These are phyloP conservation scores for Drosophila watanabei DNA, from an alignment of 1,140 invertebrate species.

Conservation along the genomic window DNA sequence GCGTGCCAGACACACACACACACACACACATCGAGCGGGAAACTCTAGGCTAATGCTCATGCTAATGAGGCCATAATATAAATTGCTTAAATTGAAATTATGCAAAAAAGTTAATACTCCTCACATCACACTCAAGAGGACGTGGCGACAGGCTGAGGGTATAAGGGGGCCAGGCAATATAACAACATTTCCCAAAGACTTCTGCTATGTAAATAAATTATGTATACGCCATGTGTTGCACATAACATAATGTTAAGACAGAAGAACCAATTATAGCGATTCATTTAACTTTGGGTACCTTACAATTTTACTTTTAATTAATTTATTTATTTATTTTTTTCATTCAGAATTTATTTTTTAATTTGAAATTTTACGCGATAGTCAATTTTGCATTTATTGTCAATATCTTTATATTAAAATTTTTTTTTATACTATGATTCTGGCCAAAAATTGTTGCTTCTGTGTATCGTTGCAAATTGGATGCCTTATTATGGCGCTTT, in stretches of 20 bases:
- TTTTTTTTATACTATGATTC: slow-evolving; percentile 1
- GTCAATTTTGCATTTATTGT: slow-evolving; percentile 14
- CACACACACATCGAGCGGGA: slow-evolving; percentile 6
- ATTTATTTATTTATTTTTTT: background rate
- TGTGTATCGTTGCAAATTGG: slow-evolving; percentile 32
- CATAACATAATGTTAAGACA: background rate
- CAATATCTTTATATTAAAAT: background rate
- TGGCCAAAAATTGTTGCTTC: slow-evolving; percentile 25
- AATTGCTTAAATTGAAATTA: slow-evolving; percentile 81
- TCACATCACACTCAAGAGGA: slow-evolving; percentile 17
- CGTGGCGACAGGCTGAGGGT: slow-evolving; percentile 12
- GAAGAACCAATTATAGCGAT: background rate
- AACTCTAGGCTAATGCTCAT: slow-evolving; percentile 67
- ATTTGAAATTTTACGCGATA: background rate
- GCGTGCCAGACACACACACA: slow-evolving; percentile 41
- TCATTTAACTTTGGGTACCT: background rate
- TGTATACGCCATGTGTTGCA: slow-evolving; percentile 28
- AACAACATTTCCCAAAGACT: slow-evolving; percentile 30
- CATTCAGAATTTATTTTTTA: too few relatives aligned
- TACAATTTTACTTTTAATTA: background rate
- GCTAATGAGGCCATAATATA: slow-evolving; percentile 80
- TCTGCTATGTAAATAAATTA: slow-evolving; percentile 43
- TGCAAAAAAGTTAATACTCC: slow-evolving; percentile 69
- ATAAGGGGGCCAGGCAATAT: slow-evolving; percentile 43
- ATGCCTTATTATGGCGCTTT: slow-evolving; percentile 19